phyloP scores from a whole-genome alignment of 2,113 vertebrate species.

The Bettongia penicillata region DNA sequence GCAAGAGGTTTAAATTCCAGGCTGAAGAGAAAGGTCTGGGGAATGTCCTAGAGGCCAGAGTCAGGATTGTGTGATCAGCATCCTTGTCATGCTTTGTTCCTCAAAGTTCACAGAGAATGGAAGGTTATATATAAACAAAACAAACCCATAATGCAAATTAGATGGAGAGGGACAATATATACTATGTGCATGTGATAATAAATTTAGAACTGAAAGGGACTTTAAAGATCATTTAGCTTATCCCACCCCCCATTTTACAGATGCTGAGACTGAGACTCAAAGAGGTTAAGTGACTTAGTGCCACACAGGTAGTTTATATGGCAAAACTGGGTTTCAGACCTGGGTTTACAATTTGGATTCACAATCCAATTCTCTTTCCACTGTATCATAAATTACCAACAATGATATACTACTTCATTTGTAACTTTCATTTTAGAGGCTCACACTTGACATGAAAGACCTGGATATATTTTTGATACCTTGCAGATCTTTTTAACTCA shows the following conservation, averaged over 20 bases:
- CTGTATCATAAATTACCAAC: neutral
- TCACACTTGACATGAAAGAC: neutral
- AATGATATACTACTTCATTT: neutral
- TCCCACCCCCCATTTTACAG: neutral
- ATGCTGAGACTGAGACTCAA: neutral
- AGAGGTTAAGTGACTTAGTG: neutral
- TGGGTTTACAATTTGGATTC: neutral
- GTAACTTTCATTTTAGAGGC: neutral
- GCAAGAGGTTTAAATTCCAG: neutral
- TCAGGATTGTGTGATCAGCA: neutral
- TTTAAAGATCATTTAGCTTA: neutral
- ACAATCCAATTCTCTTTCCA: neutral
- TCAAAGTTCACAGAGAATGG: neutral
- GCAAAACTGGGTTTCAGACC: neutral
- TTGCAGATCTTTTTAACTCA: neutral
- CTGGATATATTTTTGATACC: neutral
- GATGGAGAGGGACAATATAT: neutral
- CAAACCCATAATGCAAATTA: neutral
- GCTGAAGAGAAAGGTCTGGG: neutral
- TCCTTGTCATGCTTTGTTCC: neutral
- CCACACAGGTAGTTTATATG: neutral
- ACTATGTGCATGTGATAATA: neutral
- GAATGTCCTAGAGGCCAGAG: neutral
- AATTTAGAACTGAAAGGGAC: neutral
- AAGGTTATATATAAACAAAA: neutral